These are phyloP conservation scores for Drosophila mulleri DNA, from an alignment of 2,888 invertebrate species.

Conservation along the genomic window DNA sequence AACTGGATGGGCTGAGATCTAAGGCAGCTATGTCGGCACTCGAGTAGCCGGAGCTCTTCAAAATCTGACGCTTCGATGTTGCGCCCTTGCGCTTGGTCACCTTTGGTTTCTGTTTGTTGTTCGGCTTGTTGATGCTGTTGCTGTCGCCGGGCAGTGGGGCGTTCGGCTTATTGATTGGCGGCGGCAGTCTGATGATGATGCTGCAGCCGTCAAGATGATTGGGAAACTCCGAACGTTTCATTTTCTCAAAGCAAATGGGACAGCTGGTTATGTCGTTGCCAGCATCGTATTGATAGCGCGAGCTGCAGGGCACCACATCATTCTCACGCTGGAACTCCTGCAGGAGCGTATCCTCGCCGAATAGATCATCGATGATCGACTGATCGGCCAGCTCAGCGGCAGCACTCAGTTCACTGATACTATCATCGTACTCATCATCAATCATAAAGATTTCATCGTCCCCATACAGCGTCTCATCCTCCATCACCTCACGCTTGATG, in stretches of 20 bases:
- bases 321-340: slow-evolving; percentile 82
- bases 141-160: slow-evolving; percentile 9
- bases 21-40: slow-evolving; percentile 61
- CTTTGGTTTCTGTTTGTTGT: background rate
- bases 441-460: slow-evolving; percentile 82
- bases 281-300: slow-evolving; percentile 60
- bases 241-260: slow-evolving; percentile 83
- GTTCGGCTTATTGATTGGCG: slow-evolving; percentile 42
- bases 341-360: slow-evolving; percentile 82
- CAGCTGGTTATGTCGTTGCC: slow-evolving; percentile 83
- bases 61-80: slow-evolving; percentile 24
- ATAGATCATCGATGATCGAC: slow-evolving; percentile 82
- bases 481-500: slow-evolving; percentile 83
- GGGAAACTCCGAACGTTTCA: slow-evolving; percentile 76
- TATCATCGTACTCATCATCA: slow-evolving; percentile 73
- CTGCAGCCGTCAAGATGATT: slow-evolving; percentile 84
- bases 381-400: slow-evolving; percentile 79
- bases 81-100: slow-evolving; percentile 3
- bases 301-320: slow-evolving; percentile 71
- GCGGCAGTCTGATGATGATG: slow-evolving; percentile 70
- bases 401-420: slow-evolving; percentile 53
- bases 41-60: slow-evolving; percentile 75
- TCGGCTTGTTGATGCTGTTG: slow-evolving; percentile 15
- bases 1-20: slow-evolving; percentile 51
- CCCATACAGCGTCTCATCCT: slow-evolving; percentile 63